These are phyloP conservation scores for Cotesia typhae DNA, from an alignment of 1,140 invertebrate genomes.

Conservation along the genomic window DNA sequence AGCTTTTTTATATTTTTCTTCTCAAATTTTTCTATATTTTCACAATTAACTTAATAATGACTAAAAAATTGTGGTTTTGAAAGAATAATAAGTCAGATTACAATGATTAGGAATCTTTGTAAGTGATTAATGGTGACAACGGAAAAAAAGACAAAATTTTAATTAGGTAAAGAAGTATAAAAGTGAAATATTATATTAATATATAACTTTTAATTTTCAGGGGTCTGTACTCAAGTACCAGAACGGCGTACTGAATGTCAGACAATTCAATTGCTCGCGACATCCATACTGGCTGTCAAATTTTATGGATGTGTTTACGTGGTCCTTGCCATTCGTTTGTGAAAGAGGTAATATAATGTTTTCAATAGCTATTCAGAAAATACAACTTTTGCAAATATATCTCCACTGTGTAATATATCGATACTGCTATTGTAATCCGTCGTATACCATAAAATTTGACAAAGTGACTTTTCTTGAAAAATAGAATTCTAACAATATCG, in stretches of 20 bases:
- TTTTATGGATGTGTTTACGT: conserved; percentile 99
- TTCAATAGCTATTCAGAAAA: conserved; percentile 21
- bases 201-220: conserved; percentile 56
- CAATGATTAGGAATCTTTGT: too few relatives aligned
- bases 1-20: too few relatives aligned
- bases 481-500: too few relatives aligned
- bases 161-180: background rate
- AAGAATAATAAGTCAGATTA: too few relatives aligned
- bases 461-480: too few relatives aligned
- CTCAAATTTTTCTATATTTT: too few relatives aligned
- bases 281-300: conserved; percentile 99
- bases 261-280: conserved; percentile 99
- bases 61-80: too few relatives aligned
- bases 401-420: background rate
- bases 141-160: background rate
- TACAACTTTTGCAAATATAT: background rate
- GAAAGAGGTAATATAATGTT: conserved; percentile 83
- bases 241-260: conserved; percentile 99
- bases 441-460: too few relatives aligned
- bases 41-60: too few relatives aligned
- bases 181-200: background rate
- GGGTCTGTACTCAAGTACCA: conserved; percentile 99
- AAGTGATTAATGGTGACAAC: too few relatives aligned
- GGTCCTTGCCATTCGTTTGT: conserved; percentile 99
- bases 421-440: too few relatives aligned